Evolutionary conservation across 2,113 vertebrate species (phyloP), one percentile per base, ranked within the genome.

Genomic region (Onychostoma macrolepis): DNA sequence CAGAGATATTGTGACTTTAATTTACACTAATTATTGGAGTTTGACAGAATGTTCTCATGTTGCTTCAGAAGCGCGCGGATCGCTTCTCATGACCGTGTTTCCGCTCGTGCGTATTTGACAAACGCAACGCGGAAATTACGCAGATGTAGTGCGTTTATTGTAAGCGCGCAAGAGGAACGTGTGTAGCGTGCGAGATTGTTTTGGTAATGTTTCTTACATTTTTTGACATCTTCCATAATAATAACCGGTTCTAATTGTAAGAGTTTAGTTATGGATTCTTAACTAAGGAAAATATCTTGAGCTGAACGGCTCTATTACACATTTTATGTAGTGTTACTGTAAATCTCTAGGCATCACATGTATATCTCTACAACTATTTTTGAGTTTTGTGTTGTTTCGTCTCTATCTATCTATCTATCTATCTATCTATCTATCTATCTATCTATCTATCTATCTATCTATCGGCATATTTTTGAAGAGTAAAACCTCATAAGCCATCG

Each of bases 201-300:
- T 84, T 41, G 83, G 83, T 84, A 84, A 58, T 36, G 12, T 53
- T 83, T 50, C 36, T 30, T 33, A n/a, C 4, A 21, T 61, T 80
- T 78, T 78, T 0, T 33, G 4, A 30, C 24, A 3, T 79, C 7
- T 76, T 28, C 1, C 45, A 26, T 45, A 15, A 76, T 26, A 76
- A 76, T 17, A 45, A 48, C 6, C 6, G 13, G 41, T 17, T 45
- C 2, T 15, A 48, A 45, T 3, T 4, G 24, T 28, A 8, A 4
- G 41, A 4, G n/a, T 48, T 76, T 28, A 48, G 41, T 28, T 17
- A 13, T 28, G 41, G n/a, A 13, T 28, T 76, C 13, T 7, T 4
- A 48, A 17, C 0, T 28, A 48, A 76, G 41, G n/a, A 28, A 28
- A 15, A 26, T 26, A 76, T 17, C 1, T 45, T 13, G 41, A 15